Percentiles rank a stretch among this genome's conserved stretches.
Conservation (phyloP, 2,113 vertebrate genomes). For the Microcebus ravelobensis region DNA sequence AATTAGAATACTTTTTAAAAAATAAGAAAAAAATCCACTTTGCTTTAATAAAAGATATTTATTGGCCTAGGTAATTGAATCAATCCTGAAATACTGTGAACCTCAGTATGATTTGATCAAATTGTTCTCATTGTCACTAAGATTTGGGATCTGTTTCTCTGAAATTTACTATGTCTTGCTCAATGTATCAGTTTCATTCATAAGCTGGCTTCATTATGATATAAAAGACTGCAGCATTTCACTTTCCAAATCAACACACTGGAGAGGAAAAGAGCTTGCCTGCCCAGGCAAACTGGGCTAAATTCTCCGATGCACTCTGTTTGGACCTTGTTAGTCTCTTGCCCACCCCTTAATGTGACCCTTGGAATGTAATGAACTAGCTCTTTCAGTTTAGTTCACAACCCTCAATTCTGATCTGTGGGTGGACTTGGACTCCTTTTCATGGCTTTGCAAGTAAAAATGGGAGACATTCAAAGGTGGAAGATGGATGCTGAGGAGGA, state of each 20-base stretch:
- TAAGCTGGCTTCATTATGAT: neutral
- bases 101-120: neutral
- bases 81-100: neutral
- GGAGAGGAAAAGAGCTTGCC: neutral
- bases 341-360: neutral
- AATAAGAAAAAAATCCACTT: neutral
- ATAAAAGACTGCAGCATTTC: neutral
- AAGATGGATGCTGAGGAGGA: neutral
- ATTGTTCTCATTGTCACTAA: neutral
- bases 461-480: neutral
- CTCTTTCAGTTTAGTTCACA: neutral
- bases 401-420: neutral
- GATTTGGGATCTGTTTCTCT: neutral
- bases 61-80: neutral
- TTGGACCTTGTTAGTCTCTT: neutral
- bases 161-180: neutral
- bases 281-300: neutral
- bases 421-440: neutral
- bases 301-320: neutral
- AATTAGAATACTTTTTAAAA: neutral
- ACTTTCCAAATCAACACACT: neutral
- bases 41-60: neutral
- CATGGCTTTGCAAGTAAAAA: neutral
- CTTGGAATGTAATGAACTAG: fast-evolving
- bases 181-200: neutral